Base-by-base conservation (phyloP, 1,140 invertebrate species). In the Heliconius melpomene region DNA sequence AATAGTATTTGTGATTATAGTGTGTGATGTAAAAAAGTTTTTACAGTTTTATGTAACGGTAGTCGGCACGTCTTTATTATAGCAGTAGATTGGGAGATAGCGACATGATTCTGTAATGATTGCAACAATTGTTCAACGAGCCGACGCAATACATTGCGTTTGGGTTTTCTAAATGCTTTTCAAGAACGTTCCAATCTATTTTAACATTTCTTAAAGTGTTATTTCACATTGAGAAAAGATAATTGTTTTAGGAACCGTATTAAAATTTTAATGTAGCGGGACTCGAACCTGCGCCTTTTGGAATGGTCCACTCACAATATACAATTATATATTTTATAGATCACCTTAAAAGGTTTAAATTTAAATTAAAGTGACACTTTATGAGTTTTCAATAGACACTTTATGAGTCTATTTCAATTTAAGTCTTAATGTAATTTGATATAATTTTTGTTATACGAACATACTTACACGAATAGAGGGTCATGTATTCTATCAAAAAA, bases 1-100 rank as follows among this genome's bases (percentile, higher is more conserved):
- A 66, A 16, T 66, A 16, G 60, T 29, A 16, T 29, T 66, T 66
- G 60, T 13, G 60, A 11, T 66, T 26, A 3, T 26, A 29, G 26
- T n/a, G 60, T 66, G 23, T 66, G 60, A 66, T 66, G 26, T 66
- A 66, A 66, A 66, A 66, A 29, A 13, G 60, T 66, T 66, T 29
- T 29, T 26, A 66, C 23, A 66, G 26, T 66, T 66, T 66, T 66
- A 66, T 66, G 13, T 66, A 66, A 66, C 60, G 26, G 60, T 29
- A 16, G 60, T 66, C 60, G 60, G 60, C 60, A 16, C 26, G 26
- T 66, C 60, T 66, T 23, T 66, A 26, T 26, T 66, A 11, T 66
- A 66, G 60, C 57, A 16, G n/a, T 66, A 29, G 60, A 66, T 66
- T 66, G 60, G 13, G 60, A 66, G 60, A 66, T 66, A 66, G 60